Evolutionary conservation across 1,140 invertebrate species (phyloP).

Genomic region (Pachyrhynchus sulphureomaculatus): DNA sequence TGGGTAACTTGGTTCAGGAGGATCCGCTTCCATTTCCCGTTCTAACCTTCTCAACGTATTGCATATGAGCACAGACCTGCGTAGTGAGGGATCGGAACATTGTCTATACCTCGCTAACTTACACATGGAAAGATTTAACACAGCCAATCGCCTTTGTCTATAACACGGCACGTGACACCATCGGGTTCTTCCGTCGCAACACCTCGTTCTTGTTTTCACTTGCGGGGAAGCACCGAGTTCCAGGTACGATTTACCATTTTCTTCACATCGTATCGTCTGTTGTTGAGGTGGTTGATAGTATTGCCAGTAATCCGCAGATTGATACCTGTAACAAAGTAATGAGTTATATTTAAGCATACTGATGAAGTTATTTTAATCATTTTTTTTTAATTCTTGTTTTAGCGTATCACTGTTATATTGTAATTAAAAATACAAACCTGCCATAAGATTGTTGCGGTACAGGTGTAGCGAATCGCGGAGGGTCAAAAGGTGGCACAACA

Average conservation of each 20-base stretch:
- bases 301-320: slow-evolving; percentile 53
- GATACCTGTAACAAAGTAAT: slow-evolving; percentile 4
- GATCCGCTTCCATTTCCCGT: slow-evolving; percentile 75
- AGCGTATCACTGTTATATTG: too few species aligned
- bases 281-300: slow-evolving; percentile 60
- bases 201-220: slow-evolving; percentile 39
- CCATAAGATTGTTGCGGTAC: slow-evolving; percentile 32
- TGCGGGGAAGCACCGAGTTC: slow-evolving; percentile 71
- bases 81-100: slow-evolving; percentile 85
- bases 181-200: slow-evolving; percentile 68
- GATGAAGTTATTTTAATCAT: neutral
- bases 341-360: neutral
- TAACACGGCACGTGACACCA: slow-evolving; percentile 80
- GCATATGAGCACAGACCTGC: slow-evolving; percentile 90
- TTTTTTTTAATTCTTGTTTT: too few species aligned
- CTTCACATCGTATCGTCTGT: slow-evolving; percentile 82
- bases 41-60: slow-evolving; percentile 90
- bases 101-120: slow-evolving; percentile 87
- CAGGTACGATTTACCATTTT: slow-evolving; percentile 87
- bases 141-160: slow-evolving; percentile 79
- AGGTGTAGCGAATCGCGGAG: slow-evolving; percentile 39
- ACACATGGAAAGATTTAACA: slow-evolving; percentile 89
- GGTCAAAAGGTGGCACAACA: slow-evolving; percentile 35
- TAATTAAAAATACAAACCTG: slow-evolving; percentile 20
- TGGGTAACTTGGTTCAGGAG: slow-evolving; percentile 46